A percentile compares a stretch with the other conserved stretches of the same genome.
phyloP scores from a whole-genome alignment of 30 jellyfish, hydroid and myxozoan genomes.

The Chrysaora quinquecirrha region DNA sequence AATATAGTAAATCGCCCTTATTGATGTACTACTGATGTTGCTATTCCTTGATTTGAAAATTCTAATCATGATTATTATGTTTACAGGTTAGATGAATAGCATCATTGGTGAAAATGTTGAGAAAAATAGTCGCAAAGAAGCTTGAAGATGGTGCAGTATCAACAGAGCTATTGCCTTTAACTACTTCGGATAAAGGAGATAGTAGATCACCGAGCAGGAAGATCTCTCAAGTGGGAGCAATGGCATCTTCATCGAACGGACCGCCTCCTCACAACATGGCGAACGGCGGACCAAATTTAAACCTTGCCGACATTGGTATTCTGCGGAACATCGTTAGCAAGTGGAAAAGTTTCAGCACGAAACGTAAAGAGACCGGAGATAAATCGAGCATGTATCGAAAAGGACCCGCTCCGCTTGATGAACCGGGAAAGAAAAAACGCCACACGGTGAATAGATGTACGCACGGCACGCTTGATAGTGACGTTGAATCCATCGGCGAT shows the following conservation, averaged over 20 bases:
- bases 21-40: too few species aligned
- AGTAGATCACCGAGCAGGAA: neutral
- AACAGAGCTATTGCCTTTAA: slow-evolving; percentile 60
- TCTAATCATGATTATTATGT: too few species aligned
- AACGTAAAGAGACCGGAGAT: slow-evolving; percentile 86
- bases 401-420: slow-evolving; percentile 92
- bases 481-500: slow-evolving; percentile 83
- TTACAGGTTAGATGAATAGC: too few species aligned
- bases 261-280: slow-evolving; percentile 25
- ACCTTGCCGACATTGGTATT: slow-evolving; percentile 72
- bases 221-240: neutral
- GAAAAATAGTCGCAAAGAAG: slow-evolving; percentile 61
- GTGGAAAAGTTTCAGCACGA: slow-evolving; percentile 86
- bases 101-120: slow-evolving; percentile 41
- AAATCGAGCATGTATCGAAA: slow-evolving; percentile 72
- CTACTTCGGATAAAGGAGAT: slow-evolving; percentile 38
- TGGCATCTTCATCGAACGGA: slow-evolving; percentile 11
- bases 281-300: slow-evolving; percentile 69
- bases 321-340: slow-evolving; percentile 79
- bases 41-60: too few species aligned
- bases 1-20: too few species aligned
- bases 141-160: slow-evolving; percentile 67
- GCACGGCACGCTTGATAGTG: slow-evolving; percentile 86
- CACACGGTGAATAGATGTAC: slow-evolving; percentile 69
- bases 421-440: slow-evolving; percentile 84